phyloP scores from a whole-genome alignment of 2,113 vertebrate species.

The Cranoglanis bouderius region DNA sequence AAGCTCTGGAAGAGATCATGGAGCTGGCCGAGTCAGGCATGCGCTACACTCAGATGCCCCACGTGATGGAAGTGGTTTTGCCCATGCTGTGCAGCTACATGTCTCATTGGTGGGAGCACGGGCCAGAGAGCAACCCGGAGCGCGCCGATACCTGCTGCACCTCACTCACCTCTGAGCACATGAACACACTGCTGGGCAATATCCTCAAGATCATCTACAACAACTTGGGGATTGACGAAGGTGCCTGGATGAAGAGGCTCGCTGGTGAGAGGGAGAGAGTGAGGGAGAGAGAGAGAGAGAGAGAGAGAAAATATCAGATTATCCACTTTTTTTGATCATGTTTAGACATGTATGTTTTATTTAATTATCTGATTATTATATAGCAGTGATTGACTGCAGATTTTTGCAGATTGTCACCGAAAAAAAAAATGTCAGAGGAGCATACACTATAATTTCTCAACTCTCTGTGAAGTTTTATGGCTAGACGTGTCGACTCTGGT shows the following conservation, averaged over 20 bases:
- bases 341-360: not conserved
- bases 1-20: constrained; percentile 90
- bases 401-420: too few species aligned
- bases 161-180: constrained; percentile 87
- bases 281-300: constrained; percentile 6
- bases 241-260: constrained; percentile 95
- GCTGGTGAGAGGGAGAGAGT: constrained; percentile 75
- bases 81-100: constrained; percentile 96
- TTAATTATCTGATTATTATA: not conserved
- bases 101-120: constrained; percentile 97
- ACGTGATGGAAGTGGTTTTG: constrained; percentile 93
- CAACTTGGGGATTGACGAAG: constrained; percentile 94
- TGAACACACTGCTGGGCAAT: constrained; percentile 93
- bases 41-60: constrained; percentile 93
- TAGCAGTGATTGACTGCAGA: too few species aligned
- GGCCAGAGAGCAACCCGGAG: constrained; percentile 81
- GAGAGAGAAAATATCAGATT: not conserved
- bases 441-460: not conserved
- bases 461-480: not conserved
- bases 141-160: constrained; percentile 84
- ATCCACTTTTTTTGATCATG: not conserved
- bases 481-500: not conserved
- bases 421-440: not conserved
- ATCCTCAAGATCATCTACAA: constrained; percentile 97
- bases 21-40: constrained; percentile 90